Evolutionary conservation across 1,140 invertebrate genomes (phyloP), one percentile per base, ranked within the genome.

Genomic region (Lerema accius): DNA sequence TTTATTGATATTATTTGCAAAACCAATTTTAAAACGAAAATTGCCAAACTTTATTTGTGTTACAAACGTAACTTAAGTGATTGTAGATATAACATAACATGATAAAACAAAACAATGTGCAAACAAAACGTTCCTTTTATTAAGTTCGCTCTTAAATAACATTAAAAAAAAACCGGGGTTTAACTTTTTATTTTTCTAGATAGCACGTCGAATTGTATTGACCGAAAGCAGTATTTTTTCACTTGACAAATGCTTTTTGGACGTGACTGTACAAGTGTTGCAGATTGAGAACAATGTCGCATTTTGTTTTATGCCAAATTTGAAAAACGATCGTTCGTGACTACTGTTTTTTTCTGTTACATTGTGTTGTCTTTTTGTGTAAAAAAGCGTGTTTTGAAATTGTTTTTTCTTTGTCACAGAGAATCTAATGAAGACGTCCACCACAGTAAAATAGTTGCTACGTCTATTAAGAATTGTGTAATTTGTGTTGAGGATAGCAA

Each of bases 261-360:
- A 32, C 28, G 28, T 32, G 28, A 32, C 28, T 32, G 9, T 32
- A 32, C 28, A 32, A 7, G 28, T 32, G 9, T 32, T 9, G 28
- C 28, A 32, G 28, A 32, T 32, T 32, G 28, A 1, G 9, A 9
- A 32, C 28, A 32, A 32, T 9, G 28, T 32, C 4, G 4, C 9
- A 32, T 32, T 32, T 32, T 32, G 9, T 46, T 46, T 15, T 9
- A 46, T 19, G 7, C 10, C 15, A 46, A 46, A 17, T 19, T 46
- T 46, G 43, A n/a, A 46, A 46, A 15, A 46, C 16, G 15, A 46
- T 17, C 9, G 28, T 9, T 32, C 28, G 28, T 32, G 28, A 9
- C 28, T 7, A 1, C 7, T 9, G 28, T 7, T 1, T 32, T 32
- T 32, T 32, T 32, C 3, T 32, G 28, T 7, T n/a, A 32, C 28